These are phyloP conservation scores for Fulmarus glacialis DNA, from an alignment of 2,113 vertebrate species.

Conservation along the genomic window DNA sequence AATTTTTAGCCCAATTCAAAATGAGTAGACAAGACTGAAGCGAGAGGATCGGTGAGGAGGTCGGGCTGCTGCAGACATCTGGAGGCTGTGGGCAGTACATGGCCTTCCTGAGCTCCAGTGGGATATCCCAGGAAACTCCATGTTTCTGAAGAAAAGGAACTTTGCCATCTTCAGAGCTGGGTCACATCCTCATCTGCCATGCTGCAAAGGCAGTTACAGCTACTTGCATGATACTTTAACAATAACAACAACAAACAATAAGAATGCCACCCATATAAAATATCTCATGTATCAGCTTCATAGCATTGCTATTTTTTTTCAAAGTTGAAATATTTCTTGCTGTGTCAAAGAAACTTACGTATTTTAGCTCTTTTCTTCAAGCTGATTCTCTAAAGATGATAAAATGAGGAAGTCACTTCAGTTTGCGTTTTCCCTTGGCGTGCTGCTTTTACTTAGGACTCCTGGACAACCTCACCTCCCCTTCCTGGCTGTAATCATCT, in stretches of 20 bases:
- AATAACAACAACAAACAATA: background rate
- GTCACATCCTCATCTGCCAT: background rate
- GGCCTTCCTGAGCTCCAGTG: background rate
- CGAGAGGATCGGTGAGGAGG: rapidly evolving
- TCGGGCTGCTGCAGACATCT: background rate
- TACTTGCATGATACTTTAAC: background rate
- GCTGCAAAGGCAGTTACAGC: background rate
- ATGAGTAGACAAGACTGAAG: background rate
- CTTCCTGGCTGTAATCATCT: background rate
- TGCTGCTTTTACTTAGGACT: background rate
- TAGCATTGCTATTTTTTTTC: background rate
- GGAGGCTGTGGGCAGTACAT: background rate
- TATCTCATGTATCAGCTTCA: background rate
- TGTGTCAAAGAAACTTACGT: background rate
- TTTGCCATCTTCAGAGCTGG: background rate
- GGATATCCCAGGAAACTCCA: background rate
- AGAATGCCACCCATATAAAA: background rate
- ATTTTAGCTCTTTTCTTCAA: background rate
- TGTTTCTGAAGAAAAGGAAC: background rate
- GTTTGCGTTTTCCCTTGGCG: background rate
- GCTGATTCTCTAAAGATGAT: background rate
- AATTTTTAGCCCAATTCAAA: background rate
- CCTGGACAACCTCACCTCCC: background rate
- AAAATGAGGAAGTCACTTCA: background rate
- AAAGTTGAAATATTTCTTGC: background rate